These are phyloP conservation scores for Sander vitreus DNA, from an alignment of 2,113 vertebrate genomes.

Conservation along the genomic window DNA sequence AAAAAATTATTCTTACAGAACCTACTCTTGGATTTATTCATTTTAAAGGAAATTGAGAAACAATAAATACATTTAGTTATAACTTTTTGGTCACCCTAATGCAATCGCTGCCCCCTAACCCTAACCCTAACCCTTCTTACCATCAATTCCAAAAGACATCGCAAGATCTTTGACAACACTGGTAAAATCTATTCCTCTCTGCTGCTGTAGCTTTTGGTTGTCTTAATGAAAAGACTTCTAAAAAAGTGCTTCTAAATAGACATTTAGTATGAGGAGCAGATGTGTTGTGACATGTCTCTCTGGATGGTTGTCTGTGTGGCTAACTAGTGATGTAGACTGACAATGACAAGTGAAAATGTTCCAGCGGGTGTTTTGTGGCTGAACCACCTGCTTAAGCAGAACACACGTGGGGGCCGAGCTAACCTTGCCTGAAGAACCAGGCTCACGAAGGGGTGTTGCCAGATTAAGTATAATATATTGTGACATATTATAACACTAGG, in stretches of 20 bases:
- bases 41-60: constrained; percentile 1
- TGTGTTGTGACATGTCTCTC: constrained; percentile 67
- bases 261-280: constrained; percentile 70
- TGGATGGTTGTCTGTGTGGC: constrained; percentile 65
- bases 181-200: constrained; percentile 8
- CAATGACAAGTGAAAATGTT: constrained; percentile 75
- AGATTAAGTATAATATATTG: constrained; percentile 28
- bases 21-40: neutral
- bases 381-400: constrained; percentile 59
- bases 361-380: constrained; percentile 69
- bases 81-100: too few relatives aligned
- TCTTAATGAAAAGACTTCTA: constrained; percentile 46
- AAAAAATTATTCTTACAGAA: constrained; percentile 1
- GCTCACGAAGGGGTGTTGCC: constrained; percentile 25
- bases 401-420: constrained; percentile 29
- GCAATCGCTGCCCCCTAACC: too few relatives aligned
- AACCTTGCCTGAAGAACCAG: constrained; percentile 68
- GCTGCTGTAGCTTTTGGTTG: constrained; percentile 36
- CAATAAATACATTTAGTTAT: neutral
- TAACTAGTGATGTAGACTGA: constrained; percentile 66
- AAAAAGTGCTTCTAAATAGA: constrained; percentile 43
- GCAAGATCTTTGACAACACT: neutral
- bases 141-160: constrained; percentile 32
- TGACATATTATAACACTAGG: constrained; percentile 36
- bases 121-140: too few relatives aligned